Evolutionary conservation across 2,888 invertebrate genomes (phyloP).

Genomic region (Dendrolimus pini): DNA sequence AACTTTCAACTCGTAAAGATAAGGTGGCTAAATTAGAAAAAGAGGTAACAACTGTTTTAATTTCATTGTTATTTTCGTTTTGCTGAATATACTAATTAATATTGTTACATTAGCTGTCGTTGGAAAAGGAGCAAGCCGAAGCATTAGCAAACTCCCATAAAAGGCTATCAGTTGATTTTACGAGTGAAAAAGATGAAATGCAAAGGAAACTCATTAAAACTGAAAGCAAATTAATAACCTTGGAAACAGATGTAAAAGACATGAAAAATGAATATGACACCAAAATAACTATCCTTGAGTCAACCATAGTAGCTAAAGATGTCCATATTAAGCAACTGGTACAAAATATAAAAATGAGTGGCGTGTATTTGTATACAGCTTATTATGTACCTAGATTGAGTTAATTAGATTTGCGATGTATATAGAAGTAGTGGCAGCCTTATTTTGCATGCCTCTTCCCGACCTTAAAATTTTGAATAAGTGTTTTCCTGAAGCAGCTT

Average conservation of each 20-base stretch:
- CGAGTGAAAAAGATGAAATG: constrained; percentile 65
- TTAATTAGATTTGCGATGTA: too few relatives aligned
- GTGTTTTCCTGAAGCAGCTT: too few relatives aligned
- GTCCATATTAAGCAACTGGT: constrained; percentile 79
- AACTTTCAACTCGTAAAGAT: constrained; percentile 72
- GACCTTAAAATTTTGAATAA: too few relatives aligned
- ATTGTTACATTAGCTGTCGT: constrained; percentile 56
- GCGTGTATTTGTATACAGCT: background rate
- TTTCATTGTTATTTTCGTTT: constrained; percentile 3
- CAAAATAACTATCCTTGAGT: constrained; percentile 78
- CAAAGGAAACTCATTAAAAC: constrained; percentile 58
- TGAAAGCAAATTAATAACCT: constrained; percentile 63
- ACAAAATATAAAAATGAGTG: constrained; percentile 19
- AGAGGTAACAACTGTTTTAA: constrained; percentile 58
- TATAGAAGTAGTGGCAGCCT: too few relatives aligned
- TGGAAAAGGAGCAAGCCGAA: constrained; percentile 65
- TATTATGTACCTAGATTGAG: constrained; percentile 3
- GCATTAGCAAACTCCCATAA: constrained; percentile 49
- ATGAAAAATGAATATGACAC: constrained; percentile 75
- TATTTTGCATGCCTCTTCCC: constrained; percentile 5
- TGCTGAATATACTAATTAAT: constrained; percentile 13
- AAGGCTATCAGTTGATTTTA: constrained; percentile 59
- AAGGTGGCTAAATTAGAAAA: constrained; percentile 77
- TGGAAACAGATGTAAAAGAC: constrained; percentile 70
- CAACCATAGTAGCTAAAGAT: constrained; percentile 76